phyloP scores from a whole-genome alignment of 2,888 invertebrate genomes.

The Gibbula magus region DNA sequence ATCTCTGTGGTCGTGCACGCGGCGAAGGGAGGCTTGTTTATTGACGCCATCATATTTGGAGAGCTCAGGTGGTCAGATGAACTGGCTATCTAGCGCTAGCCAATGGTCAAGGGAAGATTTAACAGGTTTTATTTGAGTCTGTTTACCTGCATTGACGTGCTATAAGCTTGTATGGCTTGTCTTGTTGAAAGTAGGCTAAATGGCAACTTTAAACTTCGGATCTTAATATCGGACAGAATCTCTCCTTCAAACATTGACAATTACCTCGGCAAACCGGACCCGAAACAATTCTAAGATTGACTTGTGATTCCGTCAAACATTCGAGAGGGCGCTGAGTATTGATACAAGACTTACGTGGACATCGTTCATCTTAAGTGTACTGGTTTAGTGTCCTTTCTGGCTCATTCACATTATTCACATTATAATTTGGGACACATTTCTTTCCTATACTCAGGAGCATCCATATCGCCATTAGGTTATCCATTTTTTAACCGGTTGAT shows the following conservation, averaged over 20 bases:
- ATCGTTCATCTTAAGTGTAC: background rate
- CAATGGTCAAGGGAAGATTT: conserved; percentile 14
- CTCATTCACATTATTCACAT: background rate
- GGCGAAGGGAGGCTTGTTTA: conserved; percentile 5
- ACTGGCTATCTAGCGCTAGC: background rate
- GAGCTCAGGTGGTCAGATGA: conserved; percentile 22
- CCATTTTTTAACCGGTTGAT: no score
- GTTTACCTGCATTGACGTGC: background rate
- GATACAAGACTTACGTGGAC: background rate
- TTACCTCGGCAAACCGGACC: conserved; percentile 3
- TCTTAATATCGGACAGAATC: conserved; percentile 21
- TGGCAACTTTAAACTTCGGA: background rate
- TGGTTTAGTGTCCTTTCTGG: background rate
- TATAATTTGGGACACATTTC: background rate
- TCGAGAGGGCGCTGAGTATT: conserved; percentile 13
- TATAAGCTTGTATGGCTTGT: background rate
- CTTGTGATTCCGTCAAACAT: conserved; percentile 20
- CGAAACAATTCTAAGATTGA: conserved; percentile 22
- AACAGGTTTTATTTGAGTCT: conserved; percentile 9
- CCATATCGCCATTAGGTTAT: background rate
- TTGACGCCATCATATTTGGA: conserved; percentile 16
- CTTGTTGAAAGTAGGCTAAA: background rate
- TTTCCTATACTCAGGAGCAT: background rate
- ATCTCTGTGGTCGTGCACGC: conserved; percentile 1
- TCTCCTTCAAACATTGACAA: conserved; percentile 16